Conservation (phyloP, 2,888 invertebrate genomes). For the Drosophila seclusa region DNA sequence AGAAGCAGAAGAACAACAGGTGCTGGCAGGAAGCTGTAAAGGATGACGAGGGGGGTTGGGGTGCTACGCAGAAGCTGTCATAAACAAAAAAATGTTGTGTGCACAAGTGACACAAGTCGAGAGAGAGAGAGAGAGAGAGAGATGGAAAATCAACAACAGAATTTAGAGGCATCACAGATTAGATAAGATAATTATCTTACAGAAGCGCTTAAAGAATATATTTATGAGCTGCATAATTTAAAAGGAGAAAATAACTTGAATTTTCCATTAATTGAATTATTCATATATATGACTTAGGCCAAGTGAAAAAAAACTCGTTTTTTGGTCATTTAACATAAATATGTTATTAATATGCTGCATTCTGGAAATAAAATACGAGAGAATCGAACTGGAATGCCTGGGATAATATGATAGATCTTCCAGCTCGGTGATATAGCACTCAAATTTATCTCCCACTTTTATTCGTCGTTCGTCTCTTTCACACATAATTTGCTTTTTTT, state of each 20-base stretch:
- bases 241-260: neutral
- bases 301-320: neutral
- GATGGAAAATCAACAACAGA: neutral
- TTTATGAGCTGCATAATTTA: neutral
- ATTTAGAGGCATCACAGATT: neutral
- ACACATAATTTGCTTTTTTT: neutral
- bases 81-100: constrained; percentile 58
- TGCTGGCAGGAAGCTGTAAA: constrained; percentile 31
- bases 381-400: neutral
- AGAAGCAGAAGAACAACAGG: constrained; percentile 49
- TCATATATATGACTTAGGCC: constrained; percentile 8
- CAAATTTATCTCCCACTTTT: neutral
- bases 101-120: constrained; percentile 2
- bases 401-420: neutral
- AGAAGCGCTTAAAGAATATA: neutral
- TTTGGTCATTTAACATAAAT: neutral
- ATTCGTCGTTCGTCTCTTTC: neutral
- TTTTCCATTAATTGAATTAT: constrained; percentile 6
- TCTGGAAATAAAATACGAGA: neutral
- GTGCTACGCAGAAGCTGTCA: constrained; percentile 53
- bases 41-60: neutral
- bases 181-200: neutral
- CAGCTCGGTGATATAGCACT: neutral
- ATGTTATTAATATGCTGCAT: neutral
- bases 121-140: neutral